Evolutionary conservation across 2,888 invertebrate species (phyloP), one percentile per base, ranked within the genome.

Genomic region (Ferrisia virgata): DNA sequence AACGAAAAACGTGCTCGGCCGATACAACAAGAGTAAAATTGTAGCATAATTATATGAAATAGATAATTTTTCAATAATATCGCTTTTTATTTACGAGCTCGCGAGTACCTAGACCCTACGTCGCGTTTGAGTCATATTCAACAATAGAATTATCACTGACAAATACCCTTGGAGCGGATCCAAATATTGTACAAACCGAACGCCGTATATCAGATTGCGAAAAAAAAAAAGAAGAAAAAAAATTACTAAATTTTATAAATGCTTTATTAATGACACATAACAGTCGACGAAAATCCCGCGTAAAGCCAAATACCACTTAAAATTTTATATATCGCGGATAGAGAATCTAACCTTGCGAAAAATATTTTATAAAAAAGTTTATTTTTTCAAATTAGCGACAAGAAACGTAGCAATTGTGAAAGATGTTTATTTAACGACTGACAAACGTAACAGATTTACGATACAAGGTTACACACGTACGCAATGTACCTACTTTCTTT

Each of bases 261-360:
- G 72, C 72, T 76, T 76, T 76, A 76, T 76, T 76, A 76, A 76
- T 76, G 72, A 76, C 36, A 28, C 72, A 76, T 76, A 76, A 76
- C 72, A 76, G 28, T 36, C 36, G 72, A 36, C 31, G 72, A 76
- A 76, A 76, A 36, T 64, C 64, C 28, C 13, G 15, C 33, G 6
- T 76, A 36, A 76, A 76, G 72, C 72, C 72, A 76, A 76, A 36
- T 36, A 76, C n/a, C 31, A 76, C 36, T 76, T 36, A 76, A 18
- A 76, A 53, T 22, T 53, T 53, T 53, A 53, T n/a, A n/a, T 22
- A 22, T 22, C 36, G 18, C 36, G 36, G 28, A 28, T 33, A 33
- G 2, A 33, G 2, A 15, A 76, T 76, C 72, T 76, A 76, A 76
- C 72, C 72, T 76, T 76, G 69, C 36, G 36, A 9, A 8, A 76